These are phyloP conservation scores for Tetragonisca angustula DNA, from an alignment of 2,888 invertebrate species.

Conservation along the genomic window DNA sequence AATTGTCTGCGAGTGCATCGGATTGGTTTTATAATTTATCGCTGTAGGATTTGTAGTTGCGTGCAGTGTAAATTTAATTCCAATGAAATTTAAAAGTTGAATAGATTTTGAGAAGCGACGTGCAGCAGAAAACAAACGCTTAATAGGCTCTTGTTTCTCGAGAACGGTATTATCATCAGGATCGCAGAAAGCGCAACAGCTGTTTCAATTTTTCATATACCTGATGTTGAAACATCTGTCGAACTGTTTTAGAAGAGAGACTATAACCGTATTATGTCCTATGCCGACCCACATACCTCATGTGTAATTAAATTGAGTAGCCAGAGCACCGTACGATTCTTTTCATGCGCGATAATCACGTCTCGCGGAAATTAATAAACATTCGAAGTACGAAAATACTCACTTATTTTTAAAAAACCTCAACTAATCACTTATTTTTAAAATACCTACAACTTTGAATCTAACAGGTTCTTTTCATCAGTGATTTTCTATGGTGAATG, in stretches of 20 bases:
- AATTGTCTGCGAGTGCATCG: not conserved
- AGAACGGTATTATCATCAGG: conserved; percentile 17
- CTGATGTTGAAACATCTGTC: conserved; percentile 47
- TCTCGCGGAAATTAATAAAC: conserved; percentile 31
- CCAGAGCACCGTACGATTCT: not conserved
- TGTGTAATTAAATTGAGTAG: conserved; percentile 36
- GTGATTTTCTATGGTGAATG: not conserved
- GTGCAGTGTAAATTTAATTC: not conserved
- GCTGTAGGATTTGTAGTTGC: not conserved
- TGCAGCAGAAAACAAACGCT: not conserved
- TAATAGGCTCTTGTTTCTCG: not conserved
- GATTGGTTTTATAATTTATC: not conserved
- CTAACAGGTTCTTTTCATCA: not conserved
- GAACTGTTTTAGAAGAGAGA: conserved; percentile 37
- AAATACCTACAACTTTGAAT: not conserved
- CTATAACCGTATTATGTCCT: conserved; percentile 16
- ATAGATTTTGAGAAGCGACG: not conserved
- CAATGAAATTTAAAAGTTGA: not conserved
- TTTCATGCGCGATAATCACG: conserved; percentile 22
- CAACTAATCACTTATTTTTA: not conserved
- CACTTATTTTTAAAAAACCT: not conserved
- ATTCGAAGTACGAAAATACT: conserved; percentile 2
- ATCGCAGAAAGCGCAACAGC: conserved; percentile 35
- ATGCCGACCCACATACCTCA: conserved; percentile 50
- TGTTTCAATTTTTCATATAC: conserved; percentile 44